Conservation (phyloP, 2,113 vertebrate genomes). For the Saguinus midas region DNA sequence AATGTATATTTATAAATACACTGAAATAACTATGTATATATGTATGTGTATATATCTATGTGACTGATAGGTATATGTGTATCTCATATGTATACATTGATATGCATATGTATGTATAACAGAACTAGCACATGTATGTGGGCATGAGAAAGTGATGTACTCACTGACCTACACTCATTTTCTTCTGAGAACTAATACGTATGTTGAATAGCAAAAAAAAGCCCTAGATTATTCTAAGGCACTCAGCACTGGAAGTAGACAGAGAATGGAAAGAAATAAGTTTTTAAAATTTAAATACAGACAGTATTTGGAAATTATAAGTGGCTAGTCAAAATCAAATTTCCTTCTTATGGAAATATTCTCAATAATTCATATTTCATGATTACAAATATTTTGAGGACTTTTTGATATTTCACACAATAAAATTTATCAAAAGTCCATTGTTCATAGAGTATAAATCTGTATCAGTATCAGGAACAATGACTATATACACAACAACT, state of each 20-base stretch:
- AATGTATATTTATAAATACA: too few relatives aligned
- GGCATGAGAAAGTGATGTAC: neutral
- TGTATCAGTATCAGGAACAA: neutral
- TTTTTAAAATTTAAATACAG: neutral
- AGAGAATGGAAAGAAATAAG: neutral
- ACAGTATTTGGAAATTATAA: neutral
- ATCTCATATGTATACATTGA: too few relatives aligned
- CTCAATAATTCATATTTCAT: neutral
- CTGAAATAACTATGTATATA: too few relatives aligned
- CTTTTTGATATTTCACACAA: neutral
- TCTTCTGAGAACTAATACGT: neutral
- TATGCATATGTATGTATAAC: too few relatives aligned
- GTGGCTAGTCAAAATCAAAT: neutral
- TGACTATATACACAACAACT: neutral
- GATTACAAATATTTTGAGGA: neutral
- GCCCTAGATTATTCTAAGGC: neutral
- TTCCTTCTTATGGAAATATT: neutral
- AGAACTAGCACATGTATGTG: neutral
- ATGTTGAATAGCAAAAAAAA: neutral
- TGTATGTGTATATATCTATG: too few relatives aligned
- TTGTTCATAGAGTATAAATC: neutral
- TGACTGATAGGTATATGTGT: too few relatives aligned
- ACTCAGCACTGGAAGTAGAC: neutral
- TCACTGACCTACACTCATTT: neutral
- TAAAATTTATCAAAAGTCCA: neutral